Conservation (phyloP, 2,888 invertebrate genomes). For the Epinotia bilunana region DNA sequence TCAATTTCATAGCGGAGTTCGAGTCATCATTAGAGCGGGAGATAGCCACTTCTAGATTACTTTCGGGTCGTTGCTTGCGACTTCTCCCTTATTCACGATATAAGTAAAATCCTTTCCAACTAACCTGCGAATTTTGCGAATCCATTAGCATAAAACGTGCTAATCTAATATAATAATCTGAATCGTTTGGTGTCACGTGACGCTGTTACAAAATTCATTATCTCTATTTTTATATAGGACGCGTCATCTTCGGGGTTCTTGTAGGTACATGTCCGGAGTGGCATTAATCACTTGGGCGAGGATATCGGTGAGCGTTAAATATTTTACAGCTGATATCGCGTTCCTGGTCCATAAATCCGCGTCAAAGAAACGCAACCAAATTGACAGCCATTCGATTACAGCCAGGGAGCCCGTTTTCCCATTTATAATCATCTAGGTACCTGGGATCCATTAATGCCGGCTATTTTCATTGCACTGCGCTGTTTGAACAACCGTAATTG, state of each 20-base stretch:
- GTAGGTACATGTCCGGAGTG: conserved; percentile 44
- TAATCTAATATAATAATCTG: conserved; percentile 28
- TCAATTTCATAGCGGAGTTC: not conserved
- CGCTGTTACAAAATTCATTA: conserved; percentile 41
- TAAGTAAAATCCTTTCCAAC: conserved; percentile 28
- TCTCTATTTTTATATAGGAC: conserved; percentile 40
- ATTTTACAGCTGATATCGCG: conserved; percentile 64
- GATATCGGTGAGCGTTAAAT: conserved; percentile 64
- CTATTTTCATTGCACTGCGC: conserved; percentile 30
- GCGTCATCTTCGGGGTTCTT: conserved; percentile 43
- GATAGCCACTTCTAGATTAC: conserved; percentile 29
- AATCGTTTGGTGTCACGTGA: conserved; percentile 28
- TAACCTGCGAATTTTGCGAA: conserved; percentile 14
- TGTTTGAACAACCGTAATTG: conserved; percentile 26
- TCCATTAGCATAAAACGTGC: conserved; percentile 33
- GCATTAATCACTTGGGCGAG: conserved; percentile 57
- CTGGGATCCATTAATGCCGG: conserved; percentile 36
- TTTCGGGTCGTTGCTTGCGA: conserved; percentile 33
- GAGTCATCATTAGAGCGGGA: not conserved
- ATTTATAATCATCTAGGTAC: conserved; percentile 47
- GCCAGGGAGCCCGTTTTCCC: conserved; percentile 54
- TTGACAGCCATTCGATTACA: conserved; percentile 67
- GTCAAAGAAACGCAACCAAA: conserved; percentile 62
- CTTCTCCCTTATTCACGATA: conserved; percentile 23
- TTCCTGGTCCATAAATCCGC: conserved; percentile 65